These are phyloP conservation scores for Agrotis segetum DNA, from an alignment of 2,888 invertebrate genomes.

Conservation along the genomic window DNA sequence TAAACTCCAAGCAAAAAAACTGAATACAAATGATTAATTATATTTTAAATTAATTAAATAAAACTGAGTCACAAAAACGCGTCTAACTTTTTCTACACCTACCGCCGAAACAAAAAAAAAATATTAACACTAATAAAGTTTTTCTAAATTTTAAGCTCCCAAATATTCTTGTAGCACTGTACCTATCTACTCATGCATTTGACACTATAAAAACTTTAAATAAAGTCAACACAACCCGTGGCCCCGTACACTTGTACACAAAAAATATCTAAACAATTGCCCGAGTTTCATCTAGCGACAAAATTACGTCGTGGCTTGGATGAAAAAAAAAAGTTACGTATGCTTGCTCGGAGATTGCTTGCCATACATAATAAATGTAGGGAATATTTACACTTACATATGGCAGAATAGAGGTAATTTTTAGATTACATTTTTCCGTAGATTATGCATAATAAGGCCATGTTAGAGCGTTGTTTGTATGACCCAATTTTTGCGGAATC, in stretches of 20 bases:
- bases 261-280: slow-evolving; percentile 53
- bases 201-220: slow-evolving; percentile 5
- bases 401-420: slow-evolving; percentile 53
- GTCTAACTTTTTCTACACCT: no score
- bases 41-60: no score
- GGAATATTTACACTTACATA: slow-evolving; percentile 46
- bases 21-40: no score
- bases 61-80: no score
- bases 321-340: slow-evolving; percentile 44
- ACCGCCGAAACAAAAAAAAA: no score
- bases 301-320: slow-evolving; percentile 45
- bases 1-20: no score
- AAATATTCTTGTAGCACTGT: background rate
- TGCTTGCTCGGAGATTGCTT: slow-evolving; percentile 55
- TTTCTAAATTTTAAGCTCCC: no score
- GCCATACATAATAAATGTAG: slow-evolving; percentile 56
- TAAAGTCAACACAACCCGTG: background rate
- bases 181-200: background rate
- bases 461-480: slow-evolving; percentile 11
- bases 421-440: slow-evolving; percentile 43
- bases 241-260: slow-evolving; percentile 10
- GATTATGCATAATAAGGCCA: slow-evolving; percentile 41
- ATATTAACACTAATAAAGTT: no score
- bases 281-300: slow-evolving; percentile 48
- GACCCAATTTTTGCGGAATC: slow-evolving; percentile 18